Conservation (phyloP, 2,797 vertebrate species). For the Syngnathus acus region DNA sequence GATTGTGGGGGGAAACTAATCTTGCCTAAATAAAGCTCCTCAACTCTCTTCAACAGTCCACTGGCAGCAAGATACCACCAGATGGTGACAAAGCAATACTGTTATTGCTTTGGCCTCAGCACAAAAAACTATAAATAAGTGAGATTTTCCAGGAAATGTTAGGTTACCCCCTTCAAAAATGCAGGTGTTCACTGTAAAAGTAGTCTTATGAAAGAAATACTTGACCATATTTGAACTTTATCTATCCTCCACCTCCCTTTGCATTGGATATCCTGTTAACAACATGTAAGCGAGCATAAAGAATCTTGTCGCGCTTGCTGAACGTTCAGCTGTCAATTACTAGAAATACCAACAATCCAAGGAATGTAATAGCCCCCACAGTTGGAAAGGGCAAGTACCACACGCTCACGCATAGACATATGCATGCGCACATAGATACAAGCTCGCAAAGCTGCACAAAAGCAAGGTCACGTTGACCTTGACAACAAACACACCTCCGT, state of each 20-base stretch:
- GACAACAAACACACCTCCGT: constrained; percentile 1
- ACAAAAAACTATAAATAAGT: background rate
- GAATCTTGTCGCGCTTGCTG: constrained; percentile 33
- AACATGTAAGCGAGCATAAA: constrained; percentile 31
- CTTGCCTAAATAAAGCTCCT: background rate
- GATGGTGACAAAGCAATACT: background rate
- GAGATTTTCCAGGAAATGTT: background rate
- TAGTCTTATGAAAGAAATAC: background rate
- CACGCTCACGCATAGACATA: constrained; percentile 2
- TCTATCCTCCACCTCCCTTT: background rate
- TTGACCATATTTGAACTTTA: background rate
- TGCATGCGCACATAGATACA: constrained; percentile 5
- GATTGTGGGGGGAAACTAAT: background rate
- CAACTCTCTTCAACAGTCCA: background rate
- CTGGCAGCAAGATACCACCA: background rate
- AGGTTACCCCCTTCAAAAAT: background rate
- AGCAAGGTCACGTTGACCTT: constrained; percentile 34
- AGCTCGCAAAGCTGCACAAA: background rate
- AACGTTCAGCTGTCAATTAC: constrained; percentile 28
- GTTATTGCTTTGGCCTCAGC: background rate
- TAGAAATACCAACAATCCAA: constrained; percentile 42
- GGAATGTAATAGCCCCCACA: constrained; percentile 37
- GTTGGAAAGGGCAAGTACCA: constrained; percentile 11
- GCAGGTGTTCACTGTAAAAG: background rate
- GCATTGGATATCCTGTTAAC: constrained; percentile 7